Evolutionary conservation across 2,797 vertebrate species (phyloP).

Genomic region (Enteromius afrohamiltoni): DNA sequence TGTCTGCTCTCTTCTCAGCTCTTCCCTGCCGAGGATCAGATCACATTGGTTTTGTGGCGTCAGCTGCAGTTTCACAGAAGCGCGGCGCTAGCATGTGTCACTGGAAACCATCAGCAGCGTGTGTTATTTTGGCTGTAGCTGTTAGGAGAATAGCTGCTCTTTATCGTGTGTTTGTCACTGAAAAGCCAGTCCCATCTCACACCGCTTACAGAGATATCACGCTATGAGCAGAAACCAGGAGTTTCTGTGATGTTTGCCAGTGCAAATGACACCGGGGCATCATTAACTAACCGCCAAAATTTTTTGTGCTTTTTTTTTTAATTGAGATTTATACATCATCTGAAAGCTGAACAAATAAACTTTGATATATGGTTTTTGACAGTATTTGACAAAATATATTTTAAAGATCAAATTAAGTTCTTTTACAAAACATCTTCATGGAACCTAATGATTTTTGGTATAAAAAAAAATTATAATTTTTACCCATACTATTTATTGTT

Average conservation of each 20-base stretch:
- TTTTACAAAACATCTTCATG: too few relatives aligned
- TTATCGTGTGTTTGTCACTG: not conserved
- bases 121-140: not conserved
- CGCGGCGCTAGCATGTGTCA: too few relatives aligned
- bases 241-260: not conserved
- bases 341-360: too few relatives aligned
- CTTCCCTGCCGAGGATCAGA: not conserved
- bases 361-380: not conserved
- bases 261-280: not conserved
- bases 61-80: not conserved
- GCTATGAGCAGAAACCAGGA: not conserved
- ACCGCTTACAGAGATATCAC: not conserved
- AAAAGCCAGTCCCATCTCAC: not conserved
- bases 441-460: too few relatives aligned
- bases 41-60: not conserved
- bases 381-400: not conserved
- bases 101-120: too few relatives aligned
- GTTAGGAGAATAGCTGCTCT: not conserved
- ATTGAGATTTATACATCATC: not conserved
- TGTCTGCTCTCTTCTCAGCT: not conserved
- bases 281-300: not conserved
- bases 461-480: too few relatives aligned
- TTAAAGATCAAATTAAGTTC: not conserved
- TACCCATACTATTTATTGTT: too few relatives aligned
- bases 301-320: rapidly evolving